Conservation (phyloP, 2,888 invertebrate genomes). For the Hofmannophila pseudospretella region DNA sequence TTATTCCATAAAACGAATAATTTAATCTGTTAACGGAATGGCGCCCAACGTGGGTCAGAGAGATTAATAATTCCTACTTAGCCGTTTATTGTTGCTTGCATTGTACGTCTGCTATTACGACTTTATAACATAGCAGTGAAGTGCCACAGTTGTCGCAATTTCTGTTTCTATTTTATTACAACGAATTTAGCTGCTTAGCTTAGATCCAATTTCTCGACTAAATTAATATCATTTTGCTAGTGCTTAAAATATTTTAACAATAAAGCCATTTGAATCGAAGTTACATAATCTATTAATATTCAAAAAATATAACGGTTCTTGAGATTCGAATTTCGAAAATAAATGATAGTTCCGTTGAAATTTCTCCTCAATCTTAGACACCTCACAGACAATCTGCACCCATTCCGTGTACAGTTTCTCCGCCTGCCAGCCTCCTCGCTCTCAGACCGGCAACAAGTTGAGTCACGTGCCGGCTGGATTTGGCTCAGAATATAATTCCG, state of each 20-base stretch:
- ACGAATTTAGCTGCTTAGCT: too few species aligned
- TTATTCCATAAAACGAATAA: constrained; percentile 20
- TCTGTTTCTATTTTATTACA: too few species aligned
- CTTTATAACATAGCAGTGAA: too few species aligned
- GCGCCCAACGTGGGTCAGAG: constrained; percentile 48
- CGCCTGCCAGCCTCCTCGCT: constrained; percentile 29
- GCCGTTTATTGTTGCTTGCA: constrained; percentile 28
- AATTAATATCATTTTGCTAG: too few species aligned
- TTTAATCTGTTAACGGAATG: constrained; percentile 31
- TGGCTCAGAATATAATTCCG: constrained; percentile 59
- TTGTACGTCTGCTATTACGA: constrained; percentile 1
- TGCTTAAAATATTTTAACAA: too few species aligned
- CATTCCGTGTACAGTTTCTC: background rate
- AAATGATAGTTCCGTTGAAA: too few species aligned
- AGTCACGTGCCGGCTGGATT: constrained; percentile 69
- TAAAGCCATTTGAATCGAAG: too few species aligned
- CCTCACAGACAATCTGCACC: constrained; percentile 5
- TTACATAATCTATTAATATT: too few species aligned
- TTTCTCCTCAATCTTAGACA: constrained; percentile 1
- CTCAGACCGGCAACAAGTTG: constrained; percentile 67
- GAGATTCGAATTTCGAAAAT: too few species aligned
- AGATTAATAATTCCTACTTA: constrained; percentile 40
- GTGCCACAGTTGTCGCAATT: too few species aligned
- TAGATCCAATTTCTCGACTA: too few species aligned
- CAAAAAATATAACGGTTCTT: too few species aligned